These are phyloP conservation scores for Clostera curtula DNA, from an alignment of 2,888 invertebrate species.

Conservation along the genomic window DNA sequence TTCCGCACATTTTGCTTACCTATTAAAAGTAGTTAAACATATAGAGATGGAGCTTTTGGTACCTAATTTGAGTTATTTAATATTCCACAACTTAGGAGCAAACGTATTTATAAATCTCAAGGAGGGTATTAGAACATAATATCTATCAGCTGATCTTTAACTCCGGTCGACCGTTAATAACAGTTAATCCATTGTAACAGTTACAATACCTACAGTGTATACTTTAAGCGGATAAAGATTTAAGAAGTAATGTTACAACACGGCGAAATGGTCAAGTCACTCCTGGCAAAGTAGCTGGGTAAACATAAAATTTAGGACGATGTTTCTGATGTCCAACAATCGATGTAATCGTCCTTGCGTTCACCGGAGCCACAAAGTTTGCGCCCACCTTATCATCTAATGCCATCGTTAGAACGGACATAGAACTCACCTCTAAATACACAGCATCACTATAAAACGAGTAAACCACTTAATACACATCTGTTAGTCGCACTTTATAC, in stretches of 20 bases:
- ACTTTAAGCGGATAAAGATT: constrained; percentile 12
- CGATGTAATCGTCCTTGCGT: constrained; percentile 56
- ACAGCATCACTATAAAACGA: constrained; percentile 51
- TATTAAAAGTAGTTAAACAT: background rate
- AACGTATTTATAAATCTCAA: no score
- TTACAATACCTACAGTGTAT: constrained; percentile 20
- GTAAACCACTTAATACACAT: no score
- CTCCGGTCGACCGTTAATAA: constrained; percentile 19
- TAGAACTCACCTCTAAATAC: constrained; percentile 56
- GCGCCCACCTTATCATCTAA: constrained; percentile 59
- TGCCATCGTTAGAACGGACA: constrained; percentile 61
- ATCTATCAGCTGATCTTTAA: constrained; percentile 38
- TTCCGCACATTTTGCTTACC: no score
- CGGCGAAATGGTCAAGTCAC: no score
- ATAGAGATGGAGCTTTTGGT: no score
- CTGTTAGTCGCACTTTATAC: no score
- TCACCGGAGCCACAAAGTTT: constrained; percentile 45
- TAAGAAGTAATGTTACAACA: no score
- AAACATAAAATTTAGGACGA: constrained; percentile 21
- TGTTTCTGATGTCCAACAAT: constrained; percentile 29
- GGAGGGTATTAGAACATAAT: no score
- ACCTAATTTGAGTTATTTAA: no score
- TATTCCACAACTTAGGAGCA: no score
- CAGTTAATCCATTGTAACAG: constrained; percentile 27
- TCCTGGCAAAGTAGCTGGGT: constrained; percentile 20